These are phyloP conservation scores for Mormyrus hasselquistii DNA, from an alignment of 2,797 vertebrate genomes.

Conservation along the genomic window DNA sequence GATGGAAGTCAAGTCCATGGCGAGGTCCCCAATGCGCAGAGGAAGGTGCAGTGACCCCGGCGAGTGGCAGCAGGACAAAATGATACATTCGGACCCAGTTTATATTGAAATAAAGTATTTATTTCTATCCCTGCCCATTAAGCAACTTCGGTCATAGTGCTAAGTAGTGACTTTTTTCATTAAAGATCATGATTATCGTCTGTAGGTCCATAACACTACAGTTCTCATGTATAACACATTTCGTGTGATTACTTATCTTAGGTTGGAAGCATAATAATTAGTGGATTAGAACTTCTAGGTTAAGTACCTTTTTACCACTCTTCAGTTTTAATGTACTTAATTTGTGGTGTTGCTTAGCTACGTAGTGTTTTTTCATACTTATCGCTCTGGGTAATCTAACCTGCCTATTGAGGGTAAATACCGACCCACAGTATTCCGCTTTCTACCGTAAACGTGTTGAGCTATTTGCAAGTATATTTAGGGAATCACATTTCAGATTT, in stretches of 20 bases:
- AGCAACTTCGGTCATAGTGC: neutral
- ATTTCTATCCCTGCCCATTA: neutral
- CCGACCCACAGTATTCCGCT: slow-evolving; percentile 10
- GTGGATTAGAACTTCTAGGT: neutral
- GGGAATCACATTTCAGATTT: slow-evolving; percentile 10
- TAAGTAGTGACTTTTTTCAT: neutral
- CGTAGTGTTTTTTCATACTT: neutral
- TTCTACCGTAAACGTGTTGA: slow-evolving; percentile 11
- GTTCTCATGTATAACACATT: neutral
- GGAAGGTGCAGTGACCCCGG: slow-evolving; percentile 23
- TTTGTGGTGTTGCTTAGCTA: slow-evolving; percentile 12
- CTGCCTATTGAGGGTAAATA: neutral
- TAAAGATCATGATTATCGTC: neutral
- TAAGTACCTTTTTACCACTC: neutral
- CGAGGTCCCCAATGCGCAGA: slow-evolving; percentile 15
- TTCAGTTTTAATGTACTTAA: neutral
- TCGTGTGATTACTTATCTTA: neutral
- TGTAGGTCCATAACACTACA: neutral
- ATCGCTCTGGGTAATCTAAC: slow-evolving; percentile 3
- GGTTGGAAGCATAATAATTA: neutral
- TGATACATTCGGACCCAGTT: neutral
- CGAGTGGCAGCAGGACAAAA: neutral
- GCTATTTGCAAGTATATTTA: slow-evolving; percentile 9
- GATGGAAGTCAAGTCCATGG: slow-evolving; percentile 24
- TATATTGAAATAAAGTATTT: neutral